A percentile compares a stretch with the other conserved stretches of the same genome.
Evolutionary conservation across 2,797 vertebrate species (phyloP).

Genomic region (Acipenser ruthenus): DNA sequence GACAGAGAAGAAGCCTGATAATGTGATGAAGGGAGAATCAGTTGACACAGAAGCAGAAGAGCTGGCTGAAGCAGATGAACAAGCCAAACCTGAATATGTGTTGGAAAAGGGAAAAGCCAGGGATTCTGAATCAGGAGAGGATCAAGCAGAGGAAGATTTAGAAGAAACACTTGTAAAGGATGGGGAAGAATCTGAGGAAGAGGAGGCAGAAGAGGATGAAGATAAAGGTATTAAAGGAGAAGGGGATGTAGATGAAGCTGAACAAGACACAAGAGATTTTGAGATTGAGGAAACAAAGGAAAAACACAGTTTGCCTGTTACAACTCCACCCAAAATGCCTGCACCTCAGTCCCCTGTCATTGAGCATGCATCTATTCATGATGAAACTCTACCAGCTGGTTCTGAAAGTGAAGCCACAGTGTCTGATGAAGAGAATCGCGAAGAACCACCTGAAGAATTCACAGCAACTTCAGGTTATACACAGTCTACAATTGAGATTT

Average conservation of each 20-base stretch:
- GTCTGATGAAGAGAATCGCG: constrained; percentile 84
- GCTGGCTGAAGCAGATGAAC: constrained; percentile 29
- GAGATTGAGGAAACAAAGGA: constrained; percentile 43
- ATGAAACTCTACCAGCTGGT: constrained; percentile 73
- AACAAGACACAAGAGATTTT: constrained; percentile 53
- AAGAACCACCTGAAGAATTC: constrained; percentile 78
- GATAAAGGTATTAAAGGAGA: constrained; percentile 48
- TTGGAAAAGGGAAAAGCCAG: constrained; percentile 38
- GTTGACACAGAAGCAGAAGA: constrained; percentile 36
- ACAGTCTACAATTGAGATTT: constrained; percentile 87
- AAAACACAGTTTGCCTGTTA: constrained; percentile 46
- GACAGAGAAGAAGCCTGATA: constrained; percentile 25
- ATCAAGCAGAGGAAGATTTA: constrained; percentile 50
- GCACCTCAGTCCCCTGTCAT: constrained; percentile 67
- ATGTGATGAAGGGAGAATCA: constrained; percentile 25
- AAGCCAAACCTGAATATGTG: constrained; percentile 26
- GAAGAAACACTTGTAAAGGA: constrained; percentile 53
- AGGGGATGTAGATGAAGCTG: constrained; percentile 44
- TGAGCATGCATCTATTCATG: constrained; percentile 69
- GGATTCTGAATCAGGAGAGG: constrained; percentile 44
- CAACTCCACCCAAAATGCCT: constrained; percentile 57
- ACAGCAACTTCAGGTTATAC: constrained; percentile 79
- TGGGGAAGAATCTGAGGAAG: constrained; percentile 39
- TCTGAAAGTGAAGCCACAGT: constrained; percentile 74
- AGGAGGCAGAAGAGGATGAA: constrained; percentile 56